Conservation (phyloP, 2,797 vertebrate species). For the Xenentodon cancila region DNA sequence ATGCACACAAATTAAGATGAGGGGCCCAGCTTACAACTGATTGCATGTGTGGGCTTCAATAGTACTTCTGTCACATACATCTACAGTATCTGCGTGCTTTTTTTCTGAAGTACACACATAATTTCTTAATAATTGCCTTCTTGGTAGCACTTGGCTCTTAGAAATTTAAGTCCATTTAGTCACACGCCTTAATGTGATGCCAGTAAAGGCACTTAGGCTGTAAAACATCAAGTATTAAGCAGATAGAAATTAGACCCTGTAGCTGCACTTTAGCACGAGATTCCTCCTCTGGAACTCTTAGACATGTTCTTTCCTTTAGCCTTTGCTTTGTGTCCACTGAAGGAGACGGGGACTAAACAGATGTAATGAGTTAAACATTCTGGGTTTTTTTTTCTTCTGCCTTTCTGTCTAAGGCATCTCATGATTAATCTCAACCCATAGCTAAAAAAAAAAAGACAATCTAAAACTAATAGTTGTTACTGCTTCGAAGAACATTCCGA, state of each 20-base stretch:
- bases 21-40: conserved; percentile 18
- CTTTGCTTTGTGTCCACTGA: too few species aligned
- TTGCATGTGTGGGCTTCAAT: conserved; percentile 8
- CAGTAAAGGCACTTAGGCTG: conserved; percentile 10
- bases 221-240: conserved; percentile 8
- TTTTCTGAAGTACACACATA: neutral
- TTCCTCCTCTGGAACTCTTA: too few species aligned
- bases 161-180: conserved; percentile 32
- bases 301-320: too few species aligned
- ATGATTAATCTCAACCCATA: too few species aligned
- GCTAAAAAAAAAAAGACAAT: too few species aligned
- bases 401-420: too few species aligned
- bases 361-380: too few species aligned
- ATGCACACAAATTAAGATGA: conserved; percentile 27
- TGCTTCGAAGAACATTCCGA: too few species aligned
- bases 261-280: too few species aligned
- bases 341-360: too few species aligned
- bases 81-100: conserved; percentile 1
- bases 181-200: conserved; percentile 27
- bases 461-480: too few species aligned
- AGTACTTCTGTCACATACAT: conserved; percentile 25
- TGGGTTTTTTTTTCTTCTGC: too few species aligned
- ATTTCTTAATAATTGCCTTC: conserved; percentile 10
- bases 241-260: conserved; percentile 1
- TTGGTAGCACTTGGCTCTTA: conserved; percentile 12